Evolutionary conservation across 1,140 invertebrate genomes (phyloP), one percentile per base, ranked within the genome.

Genomic region (Vanessa tameamea): DNA sequence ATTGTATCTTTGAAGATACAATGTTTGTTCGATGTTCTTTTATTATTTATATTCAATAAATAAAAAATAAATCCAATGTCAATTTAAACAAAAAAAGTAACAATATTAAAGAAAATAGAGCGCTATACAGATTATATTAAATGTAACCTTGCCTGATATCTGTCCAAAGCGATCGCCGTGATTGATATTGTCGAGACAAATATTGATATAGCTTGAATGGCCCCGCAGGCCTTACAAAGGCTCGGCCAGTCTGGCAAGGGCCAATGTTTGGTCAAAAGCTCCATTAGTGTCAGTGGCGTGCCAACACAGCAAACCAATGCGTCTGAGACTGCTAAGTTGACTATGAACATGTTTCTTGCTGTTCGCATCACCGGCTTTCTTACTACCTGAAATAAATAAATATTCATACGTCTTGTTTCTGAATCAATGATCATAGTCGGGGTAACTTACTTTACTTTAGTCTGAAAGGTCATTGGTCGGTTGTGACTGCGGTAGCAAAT

Each of bases 161-260:
- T 94, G 91, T 98, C 97, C 78, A 98, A 94, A 20, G 97, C 97
- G 72, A 98, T 98, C 5, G 97, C 97, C 2, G 97, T 97, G 78
- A 98, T 98, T 75, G 97, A 97, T 77, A 98, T 96, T 13, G 97
- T 97, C 1, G 97, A 97, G 0, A 98, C 97, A 84, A 97, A 98
- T 73, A 97, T 97, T 78, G 96, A 97, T 48, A 96, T 96, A 5
- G 97, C 97, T 86, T 98, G 96, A 23, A 97, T 94, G 69, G 96
- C 95, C 5, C 96, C 96, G 68, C 96, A 95, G 71, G 97, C 94
- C 91, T 97, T 98, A 88, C 97, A 98, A 47, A 96, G 86, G 71
- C 95, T 93, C 0, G 94, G 92, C 84, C 94, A 94, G 73, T 95
- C 94, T 13, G 95, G 95, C 37, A 96, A 85, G 0, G 96, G 96